These are phyloP conservation scores for Drosophila orosa DNA, from an alignment of 1,140 invertebrate genomes.

Conservation along the genomic window DNA sequence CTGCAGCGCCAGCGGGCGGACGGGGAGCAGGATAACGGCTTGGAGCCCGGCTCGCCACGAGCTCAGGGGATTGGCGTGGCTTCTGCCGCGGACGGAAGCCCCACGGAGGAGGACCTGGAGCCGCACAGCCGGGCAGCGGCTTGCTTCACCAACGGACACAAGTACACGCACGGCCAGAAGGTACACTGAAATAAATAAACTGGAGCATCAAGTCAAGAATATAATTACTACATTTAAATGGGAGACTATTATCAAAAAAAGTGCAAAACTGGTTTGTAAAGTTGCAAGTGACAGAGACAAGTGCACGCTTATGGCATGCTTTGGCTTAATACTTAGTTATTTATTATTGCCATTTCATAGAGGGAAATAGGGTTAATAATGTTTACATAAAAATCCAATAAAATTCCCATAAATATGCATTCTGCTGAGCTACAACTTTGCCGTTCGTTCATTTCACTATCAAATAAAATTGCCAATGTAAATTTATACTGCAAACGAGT, in stretches of 20 bases:
- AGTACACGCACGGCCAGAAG: conserved; percentile 83
- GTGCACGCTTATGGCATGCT: conserved; percentile 1
- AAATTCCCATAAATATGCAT: not conserved
- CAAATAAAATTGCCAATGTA: not conserved
- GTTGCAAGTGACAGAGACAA: not conserved
- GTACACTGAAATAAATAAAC: conserved; percentile 37
- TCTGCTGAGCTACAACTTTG: not conserved
- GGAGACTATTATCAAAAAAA: too few relatives aligned
- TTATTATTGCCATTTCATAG: not conserved
- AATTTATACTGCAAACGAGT: not conserved
- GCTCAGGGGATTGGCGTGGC: conserved; percentile 21
- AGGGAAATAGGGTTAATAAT: not conserved
- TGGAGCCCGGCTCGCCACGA: conserved; percentile 21
- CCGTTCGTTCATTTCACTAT: too few relatives aligned
- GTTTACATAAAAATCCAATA: not conserved
- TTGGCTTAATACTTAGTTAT: not conserved
- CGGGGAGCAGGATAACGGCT: conserved; percentile 29
- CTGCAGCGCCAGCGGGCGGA: conserved; percentile 52
- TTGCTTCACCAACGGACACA: conserved; percentile 78
- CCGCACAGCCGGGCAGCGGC: conserved; percentile 78
- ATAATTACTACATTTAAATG: not conserved
- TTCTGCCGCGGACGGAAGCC: conserved; percentile 28
- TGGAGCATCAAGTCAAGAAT: too few relatives aligned
- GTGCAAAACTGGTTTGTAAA: not conserved
- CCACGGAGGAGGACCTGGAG: conserved; percentile 69